phyloP scores from a whole-genome alignment of 2,113 vertebrate genomes.

The Agapornis roseicollis region DNA sequence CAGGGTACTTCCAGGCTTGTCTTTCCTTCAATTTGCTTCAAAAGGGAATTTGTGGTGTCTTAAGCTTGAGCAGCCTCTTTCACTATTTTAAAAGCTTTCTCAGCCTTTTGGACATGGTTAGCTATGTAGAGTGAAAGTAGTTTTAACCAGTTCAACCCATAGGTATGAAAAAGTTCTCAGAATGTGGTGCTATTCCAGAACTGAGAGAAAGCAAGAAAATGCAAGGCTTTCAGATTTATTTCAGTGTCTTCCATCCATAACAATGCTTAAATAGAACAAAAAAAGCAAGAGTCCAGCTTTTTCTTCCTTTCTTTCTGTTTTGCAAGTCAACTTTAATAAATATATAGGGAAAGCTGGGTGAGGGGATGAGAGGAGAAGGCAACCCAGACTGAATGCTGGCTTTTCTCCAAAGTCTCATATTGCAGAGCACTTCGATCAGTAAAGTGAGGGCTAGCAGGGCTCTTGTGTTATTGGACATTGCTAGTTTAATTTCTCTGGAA shows the following conservation, averaged over 20 bases:
- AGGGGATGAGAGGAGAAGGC: not conserved
- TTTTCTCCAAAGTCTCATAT: not conserved
- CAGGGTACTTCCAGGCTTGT: not conserved
- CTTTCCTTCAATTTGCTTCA: not conserved
- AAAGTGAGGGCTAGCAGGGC: not conserved
- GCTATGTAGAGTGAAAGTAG: not conserved
- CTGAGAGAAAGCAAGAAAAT: not conserved
- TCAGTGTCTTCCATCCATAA: not conserved
- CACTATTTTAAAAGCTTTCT: not conserved
- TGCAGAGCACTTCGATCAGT: constrained; percentile 4
- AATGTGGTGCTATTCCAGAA: not conserved
- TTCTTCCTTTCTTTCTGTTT: not conserved
- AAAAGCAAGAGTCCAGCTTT: not conserved
- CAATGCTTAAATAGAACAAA: not conserved
- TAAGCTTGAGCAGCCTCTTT: not conserved
- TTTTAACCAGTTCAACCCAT: not conserved
- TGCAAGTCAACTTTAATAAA: constrained; percentile 10
- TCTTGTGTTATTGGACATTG: constrained; percentile 26
- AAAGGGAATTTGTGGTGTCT: not conserved
- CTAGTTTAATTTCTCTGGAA: constrained; percentile 30
- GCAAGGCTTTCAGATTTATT: not conserved
- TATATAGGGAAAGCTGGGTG: not conserved
- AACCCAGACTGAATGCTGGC: not conserved
- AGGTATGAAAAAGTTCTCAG: not conserved
- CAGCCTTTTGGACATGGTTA: not conserved